phyloP scores from a whole-genome alignment of 2,797 vertebrate genomes.

The Chaetodon trifasciatus region DNA sequence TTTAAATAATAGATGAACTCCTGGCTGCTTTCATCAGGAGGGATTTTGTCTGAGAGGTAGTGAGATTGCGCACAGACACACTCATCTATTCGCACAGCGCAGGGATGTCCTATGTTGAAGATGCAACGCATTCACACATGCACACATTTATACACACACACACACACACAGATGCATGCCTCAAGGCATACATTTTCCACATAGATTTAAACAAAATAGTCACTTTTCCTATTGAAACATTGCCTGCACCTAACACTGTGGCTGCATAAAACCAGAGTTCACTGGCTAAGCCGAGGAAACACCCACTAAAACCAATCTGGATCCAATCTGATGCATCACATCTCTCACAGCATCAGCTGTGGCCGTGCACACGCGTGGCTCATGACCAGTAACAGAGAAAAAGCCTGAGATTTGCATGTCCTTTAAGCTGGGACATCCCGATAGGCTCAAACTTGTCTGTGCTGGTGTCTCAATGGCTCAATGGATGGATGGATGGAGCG shows the following conservation, averaged over 20 bases:
- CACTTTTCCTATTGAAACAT: conserved; percentile 16
- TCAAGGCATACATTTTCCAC: conserved; percentile 3
- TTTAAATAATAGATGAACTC: conserved; percentile 89
- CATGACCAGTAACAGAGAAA: conserved; percentile 45
- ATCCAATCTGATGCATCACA: conserved; percentile 48
- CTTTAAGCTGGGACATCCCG: conserved; percentile 70
- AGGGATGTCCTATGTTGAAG: conserved; percentile 29
- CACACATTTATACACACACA: conserved; percentile 6
- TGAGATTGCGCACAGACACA: conserved; percentile 62
- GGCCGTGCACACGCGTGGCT: conserved; percentile 42
- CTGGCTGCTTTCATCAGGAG: conserved; percentile 82
- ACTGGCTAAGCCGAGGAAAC: conserved; percentile 48
- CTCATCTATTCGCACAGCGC: conserved; percentile 37
- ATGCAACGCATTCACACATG: conserved; percentile 25
- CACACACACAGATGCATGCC: conserved; percentile 5
- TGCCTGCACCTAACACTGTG: background rate
- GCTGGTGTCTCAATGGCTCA: conserved; percentile 58
- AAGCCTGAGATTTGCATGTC: conserved; percentile 64
- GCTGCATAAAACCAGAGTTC: conserved; percentile 28
- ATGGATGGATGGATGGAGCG: conserved; percentile 55
- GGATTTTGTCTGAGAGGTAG: conserved; percentile 72
- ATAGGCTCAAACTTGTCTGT: conserved; percentile 59
- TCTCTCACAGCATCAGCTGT: conserved; percentile 54
- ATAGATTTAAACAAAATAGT: background rate
- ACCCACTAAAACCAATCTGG: conserved; percentile 61